These are phyloP conservation scores for Stratiomys singularior DNA, from an alignment of 2,888 invertebrate genomes.

Conservation along the genomic window DNA sequence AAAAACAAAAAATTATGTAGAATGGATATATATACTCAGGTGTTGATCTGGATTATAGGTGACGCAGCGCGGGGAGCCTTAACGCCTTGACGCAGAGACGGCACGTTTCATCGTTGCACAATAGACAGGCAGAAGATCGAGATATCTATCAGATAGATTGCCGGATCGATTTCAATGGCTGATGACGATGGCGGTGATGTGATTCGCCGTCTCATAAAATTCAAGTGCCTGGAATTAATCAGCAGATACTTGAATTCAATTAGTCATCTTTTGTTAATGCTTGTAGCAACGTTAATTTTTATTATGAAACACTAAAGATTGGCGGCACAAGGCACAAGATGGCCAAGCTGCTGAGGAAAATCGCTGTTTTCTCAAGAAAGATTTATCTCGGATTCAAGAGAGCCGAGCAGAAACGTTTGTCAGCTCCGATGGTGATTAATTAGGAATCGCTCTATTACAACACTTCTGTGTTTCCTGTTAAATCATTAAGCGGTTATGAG, in stretches of 20 bases:
- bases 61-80: conserved; percentile 24
- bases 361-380: too few species aligned
- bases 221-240: conserved; percentile 27
- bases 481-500: too few species aligned
- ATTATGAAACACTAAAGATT: conserved; percentile 7
- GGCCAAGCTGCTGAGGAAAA: background rate
- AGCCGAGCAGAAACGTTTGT: too few species aligned
- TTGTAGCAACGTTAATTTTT: conserved; percentile 13
- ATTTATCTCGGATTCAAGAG: too few species aligned
- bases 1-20: background rate
- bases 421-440: too few species aligned
- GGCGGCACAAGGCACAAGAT: background rate
- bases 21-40: conserved; percentile 29
- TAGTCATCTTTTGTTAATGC: conserved; percentile 20
- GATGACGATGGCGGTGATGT: conserved; percentile 1
- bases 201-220: conserved; percentile 6
- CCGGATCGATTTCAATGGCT: background rate
- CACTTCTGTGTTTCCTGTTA: too few species aligned
- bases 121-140: conserved; percentile 21
- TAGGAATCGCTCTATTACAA: too few species aligned
- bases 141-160: background rate
- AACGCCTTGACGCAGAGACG: conserved; percentile 12
- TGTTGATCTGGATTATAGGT: conserved; percentile 35
- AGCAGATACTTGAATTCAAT: conserved; percentile 34
- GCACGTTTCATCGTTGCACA: conserved; percentile 34